Evolutionary conservation across 2,797 vertebrate genomes (phyloP), one percentile per base, ranked within the genome.

Genomic region (Schizothorax lantsangensis): DNA sequence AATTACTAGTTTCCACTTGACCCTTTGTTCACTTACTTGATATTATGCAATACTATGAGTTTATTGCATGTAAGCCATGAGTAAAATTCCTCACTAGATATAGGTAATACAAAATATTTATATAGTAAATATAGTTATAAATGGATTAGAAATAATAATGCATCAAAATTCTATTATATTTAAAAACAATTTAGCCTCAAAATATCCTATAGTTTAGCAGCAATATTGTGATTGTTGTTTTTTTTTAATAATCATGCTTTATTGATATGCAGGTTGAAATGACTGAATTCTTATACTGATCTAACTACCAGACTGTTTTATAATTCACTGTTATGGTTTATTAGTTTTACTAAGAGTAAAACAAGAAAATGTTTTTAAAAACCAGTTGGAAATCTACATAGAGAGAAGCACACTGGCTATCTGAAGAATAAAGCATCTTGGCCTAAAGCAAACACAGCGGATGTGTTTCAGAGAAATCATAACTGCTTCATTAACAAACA

Each of bases 1-100:
- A 21, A 54, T 57, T 23, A 17, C 6, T 43, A 40, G 49, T 85
- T 85, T 72, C 77, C 66, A 79, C 19, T 47, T n/a, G 75, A 85
- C 47, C 84, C 17, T 72, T 85, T 0, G 2, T 71, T 80, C 19
- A n/a, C 11, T 59, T 19, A 12, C 19, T 49, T 40, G 23, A n/a
- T 7, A n/a, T 84, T 84, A n/a, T 36, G 49, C 1, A 59, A 45
- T 45, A 68, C 33, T 43, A 78, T 57, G 54, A 26, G 36, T 79
- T 11, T 12, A 43, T 3, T 38, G n/a, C 15, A 8, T 57, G n/a
- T 14, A 43, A n/a, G n/a, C 10, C n/a, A 73, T 33, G 2, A 23
- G 45, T 57, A 1, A 43, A 43, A 30, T 33, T 57, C 6, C 15
- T 57, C 14, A 15, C 4, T 54, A 21, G 17, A 54, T 52, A 77